phyloP scores from a whole-genome alignment of 2,797 vertebrate species.

The Dallia pectoralis region DNA sequence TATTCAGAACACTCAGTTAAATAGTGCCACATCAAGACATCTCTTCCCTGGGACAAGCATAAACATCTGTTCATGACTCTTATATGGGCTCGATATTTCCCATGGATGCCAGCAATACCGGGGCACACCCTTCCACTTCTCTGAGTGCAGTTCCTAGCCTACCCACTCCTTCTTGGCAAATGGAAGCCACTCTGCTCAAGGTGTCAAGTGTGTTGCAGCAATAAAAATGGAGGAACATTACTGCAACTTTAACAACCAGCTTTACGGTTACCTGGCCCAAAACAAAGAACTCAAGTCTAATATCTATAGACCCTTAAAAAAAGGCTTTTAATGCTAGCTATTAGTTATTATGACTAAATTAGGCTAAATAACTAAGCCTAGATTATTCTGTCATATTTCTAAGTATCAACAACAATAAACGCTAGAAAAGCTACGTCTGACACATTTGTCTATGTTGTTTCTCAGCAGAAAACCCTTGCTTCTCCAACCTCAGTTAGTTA shows the following conservation, averaged over 20 bases:
- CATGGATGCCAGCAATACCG: conserved; percentile 29
- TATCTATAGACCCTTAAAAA: background rate
- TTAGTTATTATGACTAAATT: background rate
- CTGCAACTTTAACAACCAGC: background rate
- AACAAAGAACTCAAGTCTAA: background rate
- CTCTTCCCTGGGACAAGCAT: background rate
- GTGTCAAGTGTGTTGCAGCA: background rate
- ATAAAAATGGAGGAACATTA: background rate
- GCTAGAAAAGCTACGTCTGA: background rate
- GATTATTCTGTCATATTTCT: background rate
- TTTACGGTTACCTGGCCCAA: background rate
- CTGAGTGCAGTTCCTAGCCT: conserved; percentile 10
- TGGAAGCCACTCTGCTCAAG: background rate
- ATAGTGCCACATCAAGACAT: background rate
- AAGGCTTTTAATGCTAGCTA: background rate
- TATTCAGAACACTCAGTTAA: too few relatives aligned
- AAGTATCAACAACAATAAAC: background rate
- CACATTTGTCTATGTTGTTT: background rate
- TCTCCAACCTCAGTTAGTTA: background rate
- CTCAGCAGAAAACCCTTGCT: background rate
- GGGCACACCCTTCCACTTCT: conserved; percentile 58
- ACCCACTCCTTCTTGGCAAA: background rate
- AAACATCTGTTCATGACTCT: conserved; percentile 27
- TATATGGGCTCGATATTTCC: conserved; percentile 53
- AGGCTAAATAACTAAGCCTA: background rate